Evolutionary conservation across 2,113 vertebrate genomes (phyloP), one percentile per base, ranked within the genome.

Genomic region (Calonectris borealis): DNA sequence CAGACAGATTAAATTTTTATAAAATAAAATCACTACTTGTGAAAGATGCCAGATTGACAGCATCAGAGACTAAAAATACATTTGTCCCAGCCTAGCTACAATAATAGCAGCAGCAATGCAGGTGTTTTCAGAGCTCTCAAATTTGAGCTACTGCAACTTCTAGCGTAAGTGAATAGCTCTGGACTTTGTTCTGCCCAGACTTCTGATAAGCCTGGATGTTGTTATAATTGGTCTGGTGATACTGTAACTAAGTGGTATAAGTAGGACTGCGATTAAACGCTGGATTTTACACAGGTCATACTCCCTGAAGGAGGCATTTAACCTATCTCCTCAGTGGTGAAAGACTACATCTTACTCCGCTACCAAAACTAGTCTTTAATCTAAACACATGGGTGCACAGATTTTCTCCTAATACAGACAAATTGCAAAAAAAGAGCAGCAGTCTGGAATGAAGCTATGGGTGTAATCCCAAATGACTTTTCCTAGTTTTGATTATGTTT

Each of bases 1-100:
- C 86, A 95, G 55, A 92, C 87, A 93, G 61, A 95, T 96, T 81
- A 71, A 10, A 71, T 87, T 68, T 89, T 84, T 86, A 32, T 36
- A 27, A 26, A 89, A 88, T 76, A 78, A 68, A 94, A 71, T 79
- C 77, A 58, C 32, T 76, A 22, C 61, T 71, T 2, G 2, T 87
- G 86, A 79, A 84, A 75, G 69, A 96, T 57, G 42, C 69, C 90
- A 94, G 65, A 71, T 7, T 64, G 51, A 95, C 71, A 83, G 68
- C 69, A 83, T 69, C 81, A 75, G 86, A 92, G 80, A 49, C 27
- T 92, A 77, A 83, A 94, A 95, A 86, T 82, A 84, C 73, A 82
- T 93, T 97, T 76, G n/a, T 52, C 61, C 46, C 57, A 20, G 9
- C 25, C 46, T 54, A 88, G 66, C 90, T 65, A 51, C 86, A 49